Conservation (phyloP, 2,888 invertebrate species). For the Heteromurus nitidus region DNA sequence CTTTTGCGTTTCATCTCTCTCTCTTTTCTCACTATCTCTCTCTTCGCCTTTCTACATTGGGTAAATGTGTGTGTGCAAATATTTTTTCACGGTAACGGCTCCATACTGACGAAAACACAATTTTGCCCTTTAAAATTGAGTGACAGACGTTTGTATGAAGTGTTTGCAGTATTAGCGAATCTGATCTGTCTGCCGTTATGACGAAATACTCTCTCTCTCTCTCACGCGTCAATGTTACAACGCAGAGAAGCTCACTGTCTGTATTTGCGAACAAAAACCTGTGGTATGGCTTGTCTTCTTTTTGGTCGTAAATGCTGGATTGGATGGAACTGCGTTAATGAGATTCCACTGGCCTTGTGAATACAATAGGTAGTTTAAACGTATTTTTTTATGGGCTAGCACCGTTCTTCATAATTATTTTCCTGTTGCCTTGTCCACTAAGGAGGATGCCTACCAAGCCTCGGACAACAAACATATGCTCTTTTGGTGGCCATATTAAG, state of each 20-base stretch:
- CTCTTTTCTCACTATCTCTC: neutral
- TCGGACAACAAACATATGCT: neutral
- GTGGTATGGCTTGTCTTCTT: too few species aligned
- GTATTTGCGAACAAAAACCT: too few species aligned
- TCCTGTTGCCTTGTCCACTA: constrained; percentile 23
- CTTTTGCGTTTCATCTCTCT: neutral
- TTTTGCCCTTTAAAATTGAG: too few species aligned
- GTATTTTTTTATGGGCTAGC: neutral
- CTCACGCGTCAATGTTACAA: neutral
- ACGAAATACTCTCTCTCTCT: constrained; percentile 12
- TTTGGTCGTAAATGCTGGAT: too few species aligned
- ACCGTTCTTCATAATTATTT: constrained; percentile 29
- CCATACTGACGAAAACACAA: neutral
- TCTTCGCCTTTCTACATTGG: neutral
- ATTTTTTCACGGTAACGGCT: neutral
- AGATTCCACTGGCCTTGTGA: constrained; percentile 21
- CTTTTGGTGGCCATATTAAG: neutral
- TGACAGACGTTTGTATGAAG: neutral
- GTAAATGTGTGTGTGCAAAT: neutral
- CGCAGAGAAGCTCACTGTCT: neutral
- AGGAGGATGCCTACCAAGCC: neutral
- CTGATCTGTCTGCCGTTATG: neutral
- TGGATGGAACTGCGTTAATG: neutral
- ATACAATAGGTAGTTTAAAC: neutral
- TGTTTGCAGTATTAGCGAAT: neutral